Conservation (phyloP, 2,113 vertebrate species). For the Eurypyga helias region DNA sequence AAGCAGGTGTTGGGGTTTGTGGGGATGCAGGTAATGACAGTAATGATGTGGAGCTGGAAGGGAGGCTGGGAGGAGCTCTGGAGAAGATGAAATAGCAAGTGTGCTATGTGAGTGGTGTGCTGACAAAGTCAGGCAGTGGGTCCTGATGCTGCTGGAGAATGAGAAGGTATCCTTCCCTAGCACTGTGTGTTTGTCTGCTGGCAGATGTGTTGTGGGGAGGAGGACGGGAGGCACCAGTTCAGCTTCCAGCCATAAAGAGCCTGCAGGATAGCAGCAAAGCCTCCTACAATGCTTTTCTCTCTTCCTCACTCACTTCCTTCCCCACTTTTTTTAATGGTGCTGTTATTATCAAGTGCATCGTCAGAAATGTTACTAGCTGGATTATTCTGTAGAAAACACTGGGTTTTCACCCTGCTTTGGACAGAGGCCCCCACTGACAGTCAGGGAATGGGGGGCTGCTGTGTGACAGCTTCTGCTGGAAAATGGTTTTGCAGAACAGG, state of each 20-base stretch:
- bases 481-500: neutral
- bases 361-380: neutral
- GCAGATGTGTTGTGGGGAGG: neutral
- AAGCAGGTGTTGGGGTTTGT: accelerated
- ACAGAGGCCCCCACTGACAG: neutral
- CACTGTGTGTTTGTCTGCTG: accelerated
- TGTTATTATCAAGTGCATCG: neutral
- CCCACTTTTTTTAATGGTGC: accelerated
- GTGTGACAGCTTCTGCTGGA: neutral
- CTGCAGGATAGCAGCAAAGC: neutral
- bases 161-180: no score
- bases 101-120: accelerated
- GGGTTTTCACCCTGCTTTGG: neutral
- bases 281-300: neutral
- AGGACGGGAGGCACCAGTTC: neutral
- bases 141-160: neutral
- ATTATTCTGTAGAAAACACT: neutral
- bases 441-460: neutral
- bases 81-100: neutral
- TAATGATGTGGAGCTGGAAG: accelerated
- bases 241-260: neutral
- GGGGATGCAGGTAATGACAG: accelerated
- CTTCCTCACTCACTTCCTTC: neutral
- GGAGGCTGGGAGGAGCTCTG: neutral
- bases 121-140: neutral